A percentile compares a stretch with the other conserved stretches of the same genome.
These are phyloP conservation scores for Tenthredo amoena DNA, from an alignment of 2,888 invertebrate species.

Conservation along the genomic window DNA sequence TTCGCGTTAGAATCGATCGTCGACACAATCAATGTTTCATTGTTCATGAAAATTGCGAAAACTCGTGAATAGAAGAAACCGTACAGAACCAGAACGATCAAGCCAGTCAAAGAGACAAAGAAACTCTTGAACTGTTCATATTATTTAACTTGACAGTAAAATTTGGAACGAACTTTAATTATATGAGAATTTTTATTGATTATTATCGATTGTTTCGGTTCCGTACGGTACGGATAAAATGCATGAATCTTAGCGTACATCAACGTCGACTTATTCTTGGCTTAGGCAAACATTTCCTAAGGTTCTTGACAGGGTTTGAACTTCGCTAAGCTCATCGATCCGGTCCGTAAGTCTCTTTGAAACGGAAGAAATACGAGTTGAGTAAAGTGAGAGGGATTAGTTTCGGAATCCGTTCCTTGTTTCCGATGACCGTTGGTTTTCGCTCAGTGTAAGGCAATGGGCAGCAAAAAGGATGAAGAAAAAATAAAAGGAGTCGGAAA, in stretches of 20 bases:
- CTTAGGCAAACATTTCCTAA: not conserved
- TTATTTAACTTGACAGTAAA: not conserved
- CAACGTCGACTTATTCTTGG: not conserved
- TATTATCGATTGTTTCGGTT: not conserved
- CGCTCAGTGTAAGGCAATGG: not conserved
- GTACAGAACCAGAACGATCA: not conserved
- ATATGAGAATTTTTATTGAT: not conserved
- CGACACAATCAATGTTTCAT: not conserved
- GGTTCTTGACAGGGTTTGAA: not conserved
- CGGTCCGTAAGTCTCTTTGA: not conserved
- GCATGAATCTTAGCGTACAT: not conserved
- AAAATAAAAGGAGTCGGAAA: not conserved
- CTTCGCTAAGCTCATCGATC: constrained; percentile 7
- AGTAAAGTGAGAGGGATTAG: constrained; percentile 21
- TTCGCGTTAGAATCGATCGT: not conserved
- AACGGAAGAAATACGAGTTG: constrained; percentile 17
- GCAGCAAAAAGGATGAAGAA: not conserved
- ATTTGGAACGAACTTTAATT: not conserved
- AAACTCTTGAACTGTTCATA: not conserved
- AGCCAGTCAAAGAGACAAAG: not conserved
- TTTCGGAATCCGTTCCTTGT: not conserved
- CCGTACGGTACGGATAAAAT: not conserved
- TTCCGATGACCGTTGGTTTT: constrained; percentile 8
- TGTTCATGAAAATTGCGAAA: not conserved
- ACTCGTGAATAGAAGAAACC: not conserved